Evolutionary conservation across 2,113 vertebrate genomes (phyloP), one percentile per base, ranked within the genome.

Genomic region (Alces alces): DNA sequence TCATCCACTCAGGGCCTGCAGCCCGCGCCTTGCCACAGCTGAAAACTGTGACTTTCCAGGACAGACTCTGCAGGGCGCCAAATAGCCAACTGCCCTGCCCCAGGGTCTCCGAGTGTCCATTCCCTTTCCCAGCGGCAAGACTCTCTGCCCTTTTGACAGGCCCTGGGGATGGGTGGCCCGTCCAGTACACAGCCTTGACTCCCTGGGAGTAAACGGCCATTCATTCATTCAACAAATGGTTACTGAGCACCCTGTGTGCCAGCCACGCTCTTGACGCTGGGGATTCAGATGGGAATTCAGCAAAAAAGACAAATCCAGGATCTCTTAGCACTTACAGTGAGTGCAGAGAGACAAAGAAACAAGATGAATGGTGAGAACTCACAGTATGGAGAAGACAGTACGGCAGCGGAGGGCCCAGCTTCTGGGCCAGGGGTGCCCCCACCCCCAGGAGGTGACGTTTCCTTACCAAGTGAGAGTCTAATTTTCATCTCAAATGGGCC

Each of bases 381-480:
- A 5, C 2, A 1, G 28, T 6, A 47, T 0, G 28, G 15, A 33
- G 45, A 19, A 27, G 6, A 13, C 76, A 19, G 45, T 1, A 0
- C 1, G 2, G 76, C 27, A 30, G 43, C 4, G 15, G 43, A 79
- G 27, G 76, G 33, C 14, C 14, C 76, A 17, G 27, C 27, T 16
- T 79, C 45, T 2, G 15, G 0, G 2, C 25, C 43, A 5, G 27
- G 2, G 28, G 19, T 9, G n/a, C n/a, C 27, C 23, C 58, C 27
- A 13, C 36, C 6, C 64, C n/a, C 73, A 6, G 27, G 43, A 50
- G 76, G 45, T 0, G 15, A 50, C 8, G 45, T 10, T 33, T 50
- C 76, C 76, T 28, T 5, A 5, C 13, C 14, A 30, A 45, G n/a
- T 33, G 16, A n/a, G 61, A 30, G 76, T 30, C 76, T 79, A 28